Conservation (phyloP, 2,113 vertebrate species). For the Sphaerodactylus townsendi region DNA sequence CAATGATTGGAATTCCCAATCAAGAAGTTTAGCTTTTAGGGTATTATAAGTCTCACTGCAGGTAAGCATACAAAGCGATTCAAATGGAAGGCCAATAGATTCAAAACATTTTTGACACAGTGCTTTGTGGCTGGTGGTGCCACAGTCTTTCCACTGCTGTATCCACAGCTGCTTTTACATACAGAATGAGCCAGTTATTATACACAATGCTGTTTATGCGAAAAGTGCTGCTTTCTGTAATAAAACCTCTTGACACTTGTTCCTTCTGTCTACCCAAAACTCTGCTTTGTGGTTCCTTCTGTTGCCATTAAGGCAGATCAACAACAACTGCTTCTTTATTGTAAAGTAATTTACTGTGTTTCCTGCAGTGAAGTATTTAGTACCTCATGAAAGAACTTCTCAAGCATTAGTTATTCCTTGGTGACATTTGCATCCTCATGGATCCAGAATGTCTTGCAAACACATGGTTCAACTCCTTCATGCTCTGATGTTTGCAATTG, state of each 20-base stretch:
- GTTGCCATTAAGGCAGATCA: neutral
- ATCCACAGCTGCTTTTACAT: neutral
- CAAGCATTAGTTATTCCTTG: constrained; percentile 26
- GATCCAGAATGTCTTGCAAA: constrained; percentile 29
- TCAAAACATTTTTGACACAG: too few species aligned
- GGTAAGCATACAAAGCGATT: too few species aligned
- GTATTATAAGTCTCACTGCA: too few species aligned
- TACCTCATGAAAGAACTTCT: neutral
- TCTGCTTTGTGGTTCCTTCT: neutral
- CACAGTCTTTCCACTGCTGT: neutral
- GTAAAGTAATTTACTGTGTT: neutral
- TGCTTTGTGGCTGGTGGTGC: neutral
- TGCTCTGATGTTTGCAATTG: neutral
- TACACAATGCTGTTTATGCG: neutral
- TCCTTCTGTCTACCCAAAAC: neutral
- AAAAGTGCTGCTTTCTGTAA: neutral
- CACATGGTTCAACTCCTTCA: neutral
- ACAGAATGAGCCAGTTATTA: neutral
- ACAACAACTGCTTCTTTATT: neutral
- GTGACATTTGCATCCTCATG: constrained; percentile 41
- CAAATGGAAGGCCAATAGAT: too few species aligned
- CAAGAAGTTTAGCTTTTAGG: too few species aligned
- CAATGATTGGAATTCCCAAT: too few species aligned
- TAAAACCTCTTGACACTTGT: neutral
- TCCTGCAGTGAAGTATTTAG: neutral